Conservation (phyloP, 1,140 invertebrate species). For the Triops cancriformis region DNA sequence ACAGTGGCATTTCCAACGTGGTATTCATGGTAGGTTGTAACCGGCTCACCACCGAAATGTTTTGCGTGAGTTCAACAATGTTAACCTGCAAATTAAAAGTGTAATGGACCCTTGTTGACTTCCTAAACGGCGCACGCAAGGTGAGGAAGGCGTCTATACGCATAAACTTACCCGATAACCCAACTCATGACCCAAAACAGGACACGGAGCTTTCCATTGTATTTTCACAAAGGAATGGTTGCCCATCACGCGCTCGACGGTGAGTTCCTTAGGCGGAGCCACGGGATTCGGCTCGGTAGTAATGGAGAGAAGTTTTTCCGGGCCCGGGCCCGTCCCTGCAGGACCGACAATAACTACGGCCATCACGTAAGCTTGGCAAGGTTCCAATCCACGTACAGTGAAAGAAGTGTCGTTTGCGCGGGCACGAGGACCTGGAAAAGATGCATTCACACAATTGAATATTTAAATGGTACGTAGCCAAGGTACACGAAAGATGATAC, state of each 20-base stretch:
- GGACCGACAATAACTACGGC: slow-evolving; percentile 57
- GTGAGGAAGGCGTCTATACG: not conserved
- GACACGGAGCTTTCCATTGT: slow-evolving; percentile 40
- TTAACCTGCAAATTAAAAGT: slow-evolving; percentile 30
- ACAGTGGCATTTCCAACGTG: slow-evolving; percentile 33
- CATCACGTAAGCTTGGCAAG: slow-evolving; percentile 64
- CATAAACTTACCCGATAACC: slow-evolving; percentile 31
- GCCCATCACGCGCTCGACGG: slow-evolving; percentile 34
- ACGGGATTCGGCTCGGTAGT: slow-evolving; percentile 53
- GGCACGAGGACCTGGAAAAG: slow-evolving; percentile 15
- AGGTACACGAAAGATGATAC: too few species aligned
- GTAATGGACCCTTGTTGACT: not conserved
- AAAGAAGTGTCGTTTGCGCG: slow-evolving; percentile 50
- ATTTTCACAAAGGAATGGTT: slow-evolving; percentile 38
- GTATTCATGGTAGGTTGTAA: slow-evolving; percentile 41
- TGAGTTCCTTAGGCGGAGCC: slow-evolving; percentile 50
- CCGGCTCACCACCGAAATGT: slow-evolving; percentile 43
- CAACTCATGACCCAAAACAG: slow-evolving; percentile 34
- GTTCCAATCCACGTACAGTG: slow-evolving; percentile 51
- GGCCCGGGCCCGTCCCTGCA: slow-evolving; percentile 54
- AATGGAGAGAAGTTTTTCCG: slow-evolving; percentile 43
- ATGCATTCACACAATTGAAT: not conserved
- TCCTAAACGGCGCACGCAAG: not conserved
- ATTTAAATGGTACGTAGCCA: not conserved
- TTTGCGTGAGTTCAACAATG: slow-evolving; percentile 44